Conservation (phyloP, 92 coral and sea anemone species). For the Virgularia gustaviana region DNA sequence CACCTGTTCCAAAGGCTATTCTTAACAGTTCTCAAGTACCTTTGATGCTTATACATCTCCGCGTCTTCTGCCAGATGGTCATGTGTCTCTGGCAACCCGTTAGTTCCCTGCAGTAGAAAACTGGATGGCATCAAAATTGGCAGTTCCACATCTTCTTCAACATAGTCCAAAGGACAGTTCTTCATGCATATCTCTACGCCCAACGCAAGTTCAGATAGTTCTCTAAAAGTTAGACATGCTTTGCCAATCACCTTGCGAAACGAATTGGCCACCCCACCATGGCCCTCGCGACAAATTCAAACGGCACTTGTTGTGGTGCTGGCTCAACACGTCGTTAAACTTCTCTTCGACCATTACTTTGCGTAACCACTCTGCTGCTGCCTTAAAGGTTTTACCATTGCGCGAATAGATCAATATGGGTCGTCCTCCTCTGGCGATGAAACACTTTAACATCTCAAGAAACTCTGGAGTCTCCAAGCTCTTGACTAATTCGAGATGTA, state of each 20-base stretch:
- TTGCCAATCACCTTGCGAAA: too few species aligned
- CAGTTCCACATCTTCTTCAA: background rate
- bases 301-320: background rate
- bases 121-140: background rate
- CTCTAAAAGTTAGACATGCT: background rate
- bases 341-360: constrained; percentile 3
- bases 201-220: background rate
- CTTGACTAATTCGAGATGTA: background rate
- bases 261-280: background rate
- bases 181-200: background rate
- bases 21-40: background rate
- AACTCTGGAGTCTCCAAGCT: background rate
- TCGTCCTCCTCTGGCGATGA: background rate
- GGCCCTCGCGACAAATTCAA: background rate
- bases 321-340: background rate
- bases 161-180: too few species aligned
- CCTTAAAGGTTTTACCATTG: background rate
- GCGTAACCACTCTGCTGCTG: background rate
- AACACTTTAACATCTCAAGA: background rate
- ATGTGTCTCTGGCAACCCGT: background rate
- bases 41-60: background rate
- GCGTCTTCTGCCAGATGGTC: background rate
- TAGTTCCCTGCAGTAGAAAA: background rate
- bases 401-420: background rate
- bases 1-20: too few species aligned